Evolutionary conservation across 2,888 invertebrate genomes (phyloP), one percentile per base, ranked within the genome.

Genomic region (Lasioglossum villosulum): DNA sequence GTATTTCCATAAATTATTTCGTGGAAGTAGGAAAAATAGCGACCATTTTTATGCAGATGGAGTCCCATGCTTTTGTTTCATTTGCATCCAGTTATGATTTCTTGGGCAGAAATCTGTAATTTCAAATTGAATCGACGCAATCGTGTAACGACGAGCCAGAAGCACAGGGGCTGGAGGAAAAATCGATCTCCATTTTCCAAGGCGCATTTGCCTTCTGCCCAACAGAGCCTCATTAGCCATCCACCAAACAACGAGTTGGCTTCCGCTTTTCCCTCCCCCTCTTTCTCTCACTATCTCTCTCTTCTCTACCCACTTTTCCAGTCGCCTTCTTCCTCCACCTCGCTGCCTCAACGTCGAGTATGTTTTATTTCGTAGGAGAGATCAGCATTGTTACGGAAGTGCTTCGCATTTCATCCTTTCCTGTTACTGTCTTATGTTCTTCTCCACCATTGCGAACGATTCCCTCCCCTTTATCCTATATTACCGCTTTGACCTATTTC

Each of bases 351-450:
- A 66, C 66, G 88, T 90, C 92, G 88, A 90, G 90, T 90, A 87
- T 90, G 91, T 91, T 94, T 93, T 93, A 93, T 93, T 92, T 89
- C 87, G 82, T 87, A 91, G 90, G 85, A 88, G 91, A 92, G 92
- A 93, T 94, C 93, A 92, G 91, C 92, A 93, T 94, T 93, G 92
- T 94, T 93, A 92, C 92, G 92, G 90, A 93, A 94, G 93, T 93
- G 91, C 91, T 93, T 92, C 91, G 91, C 91, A 90, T 92, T 89
- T 90, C 89, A 87, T 89, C 73, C 45, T 79, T 19, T 48, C 45
- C 72, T 66, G 52, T 39, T 34, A 34, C 45, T 77, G 71, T 52
- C 72, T 59, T 82, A 16, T 16, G 84, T 77, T 59, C 48, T 75
- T 72, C 39, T 75, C 63, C 42, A 66, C 86, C 30, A 42, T 39